Evolutionary conservation across 2,113 vertebrate species (phyloP).

Genomic region (Misgurnus anguillicaudatus): DNA sequence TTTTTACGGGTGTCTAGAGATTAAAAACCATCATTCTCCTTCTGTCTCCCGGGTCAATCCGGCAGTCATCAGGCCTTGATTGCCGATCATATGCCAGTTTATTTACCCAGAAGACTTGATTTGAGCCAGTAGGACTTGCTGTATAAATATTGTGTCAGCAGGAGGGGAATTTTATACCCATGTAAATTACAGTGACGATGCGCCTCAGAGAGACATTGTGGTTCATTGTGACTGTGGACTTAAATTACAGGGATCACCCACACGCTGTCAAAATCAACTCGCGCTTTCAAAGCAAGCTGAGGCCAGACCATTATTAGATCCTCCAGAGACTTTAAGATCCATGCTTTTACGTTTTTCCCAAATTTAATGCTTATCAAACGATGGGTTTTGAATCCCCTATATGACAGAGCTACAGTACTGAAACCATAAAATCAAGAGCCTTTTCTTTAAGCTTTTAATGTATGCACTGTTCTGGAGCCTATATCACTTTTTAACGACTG

Average conservation of each 20-base stretch:
- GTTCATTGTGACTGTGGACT: constrained; percentile 26
- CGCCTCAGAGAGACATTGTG: constrained; percentile 25
- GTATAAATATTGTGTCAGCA: constrained; percentile 52
- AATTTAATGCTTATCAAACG: neutral
- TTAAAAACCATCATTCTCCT: constrained; percentile 58
- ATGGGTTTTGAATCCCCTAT: constrained; percentile 1
- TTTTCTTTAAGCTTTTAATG: constrained; percentile 26
- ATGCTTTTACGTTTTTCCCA: neutral
- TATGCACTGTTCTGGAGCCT: constrained; percentile 25
- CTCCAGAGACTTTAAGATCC: constrained; percentile 9
- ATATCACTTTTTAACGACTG: constrained; percentile 61
- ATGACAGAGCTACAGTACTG: constrained; percentile 7
- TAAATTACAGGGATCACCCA: constrained; percentile 39
- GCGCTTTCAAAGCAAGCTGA: constrained; percentile 29
- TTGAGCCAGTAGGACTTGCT: constrained; percentile 30
- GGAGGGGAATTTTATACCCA: constrained; percentile 41
- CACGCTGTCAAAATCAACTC: constrained; percentile 37
- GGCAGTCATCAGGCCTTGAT: constrained; percentile 49
- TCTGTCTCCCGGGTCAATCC: constrained; percentile 53
- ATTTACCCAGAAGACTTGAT: constrained; percentile 48
- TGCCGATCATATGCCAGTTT: constrained; percentile 55
- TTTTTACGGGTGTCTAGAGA: constrained; percentile 62
- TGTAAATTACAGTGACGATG: constrained; percentile 42
- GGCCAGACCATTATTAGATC: neutral
- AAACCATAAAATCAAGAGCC: neutral